These are phyloP conservation scores for Drosophila grimshawi DNA, from an alignment of 1,140 invertebrate genomes.

Conservation along the genomic window DNA sequence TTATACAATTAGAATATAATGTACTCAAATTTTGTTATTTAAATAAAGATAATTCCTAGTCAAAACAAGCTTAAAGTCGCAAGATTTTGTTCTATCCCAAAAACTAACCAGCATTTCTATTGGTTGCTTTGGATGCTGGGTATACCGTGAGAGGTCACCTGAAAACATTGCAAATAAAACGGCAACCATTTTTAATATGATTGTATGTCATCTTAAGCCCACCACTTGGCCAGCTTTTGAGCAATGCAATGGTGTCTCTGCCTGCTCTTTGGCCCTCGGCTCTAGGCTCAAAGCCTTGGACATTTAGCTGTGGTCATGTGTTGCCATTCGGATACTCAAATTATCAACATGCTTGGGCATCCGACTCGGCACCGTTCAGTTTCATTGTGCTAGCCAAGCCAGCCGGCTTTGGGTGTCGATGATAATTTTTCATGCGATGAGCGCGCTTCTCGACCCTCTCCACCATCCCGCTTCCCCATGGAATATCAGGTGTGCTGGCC, in stretches of 20 bases:
- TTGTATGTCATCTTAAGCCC: slow-evolving; percentile 81
- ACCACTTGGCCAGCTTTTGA: slow-evolving; percentile 45
- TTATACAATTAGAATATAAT: too few species aligned
- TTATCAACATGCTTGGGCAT: slow-evolving; percentile 70
- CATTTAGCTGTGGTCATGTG: slow-evolving; percentile 47
- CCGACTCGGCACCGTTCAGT: slow-evolving; percentile 53
- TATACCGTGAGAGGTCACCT: slow-evolving; percentile 66
- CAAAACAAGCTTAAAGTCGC: too few species aligned
- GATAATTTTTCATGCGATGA: slow-evolving; percentile 80
- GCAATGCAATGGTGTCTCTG: background rate
- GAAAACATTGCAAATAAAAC: slow-evolving; percentile 79
- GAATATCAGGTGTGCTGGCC: slow-evolving; percentile 65
- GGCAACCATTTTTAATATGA: slow-evolving; percentile 83
- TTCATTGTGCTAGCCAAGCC: slow-evolving; percentile 50
- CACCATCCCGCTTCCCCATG: background rate
- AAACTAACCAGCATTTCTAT: background rate
- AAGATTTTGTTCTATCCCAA: background rate
- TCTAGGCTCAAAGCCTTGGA: slow-evolving; percentile 8
- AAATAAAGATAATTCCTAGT: too few species aligned
- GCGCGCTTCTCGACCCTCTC: background rate
- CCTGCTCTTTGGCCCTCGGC: background rate
- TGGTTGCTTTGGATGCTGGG: background rate
- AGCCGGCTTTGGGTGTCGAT: slow-evolving; percentile 71
- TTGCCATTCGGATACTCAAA: slow-evolving; percentile 80
- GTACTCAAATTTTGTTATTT: too few species aligned